A percentile compares a stretch with the other conserved stretches of the same genome.
phyloP scores from a whole-genome alignment of 2,797 vertebrate genomes.

The Platyrinchus mystaceus region DNA sequence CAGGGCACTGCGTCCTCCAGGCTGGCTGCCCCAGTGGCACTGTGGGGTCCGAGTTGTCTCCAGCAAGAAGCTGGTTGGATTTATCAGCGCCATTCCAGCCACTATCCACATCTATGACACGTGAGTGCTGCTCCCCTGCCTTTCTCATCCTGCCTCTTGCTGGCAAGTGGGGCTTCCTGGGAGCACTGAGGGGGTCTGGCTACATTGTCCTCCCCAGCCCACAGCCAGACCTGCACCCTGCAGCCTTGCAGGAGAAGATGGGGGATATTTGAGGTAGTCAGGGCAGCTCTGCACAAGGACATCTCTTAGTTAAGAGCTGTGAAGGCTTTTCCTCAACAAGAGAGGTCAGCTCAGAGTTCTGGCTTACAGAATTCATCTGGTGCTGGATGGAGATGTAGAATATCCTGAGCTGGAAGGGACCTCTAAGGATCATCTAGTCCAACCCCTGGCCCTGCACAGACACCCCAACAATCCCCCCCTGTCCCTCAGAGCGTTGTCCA shows the following conservation, averaged over 20 bases:
- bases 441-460: neutral
- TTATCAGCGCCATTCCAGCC: slow-evolving; percentile 98
- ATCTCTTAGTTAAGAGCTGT: fast-evolving
- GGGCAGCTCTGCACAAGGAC: neutral
- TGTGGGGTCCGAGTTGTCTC: slow-evolving; percentile 95
- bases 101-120: slow-evolving; percentile 91
- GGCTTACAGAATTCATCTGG: neutral
- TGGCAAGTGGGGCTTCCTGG: neutral
- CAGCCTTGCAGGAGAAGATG: neutral
- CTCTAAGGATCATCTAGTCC: neutral
- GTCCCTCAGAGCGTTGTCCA: neutral
- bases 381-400: neutral
- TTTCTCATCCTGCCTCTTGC: neutral
- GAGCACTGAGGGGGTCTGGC: neutral
- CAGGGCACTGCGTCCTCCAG: slow-evolving; percentile 95
- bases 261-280: neutral
- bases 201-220: fast-evolving
- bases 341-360: neutral
- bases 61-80: slow-evolving; percentile 96
- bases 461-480: neutral
- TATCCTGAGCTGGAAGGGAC: neutral
- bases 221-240: neutral
- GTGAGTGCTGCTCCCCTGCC: slow-evolving; percentile 73
- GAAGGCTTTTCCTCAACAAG: neutral
- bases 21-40: slow-evolving; percentile 98